A percentile compares a stretch with the other conserved stretches of the same genome.
These are phyloP conservation scores for Pararge aegeria DNA, from an alignment of 1,140 invertebrate genomes.

Conservation along the genomic window DNA sequence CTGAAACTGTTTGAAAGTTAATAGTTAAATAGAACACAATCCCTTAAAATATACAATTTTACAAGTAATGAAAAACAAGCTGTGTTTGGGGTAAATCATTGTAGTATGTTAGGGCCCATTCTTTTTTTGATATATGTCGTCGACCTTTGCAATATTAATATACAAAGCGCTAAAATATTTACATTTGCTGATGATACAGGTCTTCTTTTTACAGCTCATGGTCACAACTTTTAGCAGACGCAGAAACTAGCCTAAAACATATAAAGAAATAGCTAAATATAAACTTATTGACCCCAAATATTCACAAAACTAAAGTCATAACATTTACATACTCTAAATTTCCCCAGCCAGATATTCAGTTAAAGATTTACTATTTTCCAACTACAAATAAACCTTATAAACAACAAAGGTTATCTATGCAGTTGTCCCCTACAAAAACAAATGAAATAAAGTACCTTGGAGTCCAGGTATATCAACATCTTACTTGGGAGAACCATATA, in stretches of 20 bases:
- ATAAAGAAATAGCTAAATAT: no score
- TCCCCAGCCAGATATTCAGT: neutral
- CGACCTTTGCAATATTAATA: no score
- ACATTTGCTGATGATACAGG: neutral
- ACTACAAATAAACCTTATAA: no score
- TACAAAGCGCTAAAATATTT: no score
- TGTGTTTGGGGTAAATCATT: no score
- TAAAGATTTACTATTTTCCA: no score
- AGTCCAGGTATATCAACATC: constrained; percentile 13
- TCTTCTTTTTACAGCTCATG: neutral
- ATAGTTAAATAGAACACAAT: neutral
- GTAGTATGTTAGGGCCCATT: no score
- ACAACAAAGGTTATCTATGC: no score
- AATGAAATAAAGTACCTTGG: constrained; percentile 19
- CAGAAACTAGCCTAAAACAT: neutral
- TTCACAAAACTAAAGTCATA: neutral
- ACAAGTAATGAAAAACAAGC: no score
- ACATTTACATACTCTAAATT: neutral
- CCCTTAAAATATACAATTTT: neutral
- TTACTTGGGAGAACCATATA: constrained; percentile 20
- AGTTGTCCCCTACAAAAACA: no score
- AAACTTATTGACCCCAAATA: neutral
- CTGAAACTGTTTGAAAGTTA: neutral
- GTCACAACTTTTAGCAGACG: neutral
- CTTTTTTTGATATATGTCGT: no score